A percentile compares a stretch with the other conserved stretches of the same genome.
phyloP scores from a whole-genome alignment of 53 echinoderm and acorn worm species.

The Holothuria leucospilota region DNA sequence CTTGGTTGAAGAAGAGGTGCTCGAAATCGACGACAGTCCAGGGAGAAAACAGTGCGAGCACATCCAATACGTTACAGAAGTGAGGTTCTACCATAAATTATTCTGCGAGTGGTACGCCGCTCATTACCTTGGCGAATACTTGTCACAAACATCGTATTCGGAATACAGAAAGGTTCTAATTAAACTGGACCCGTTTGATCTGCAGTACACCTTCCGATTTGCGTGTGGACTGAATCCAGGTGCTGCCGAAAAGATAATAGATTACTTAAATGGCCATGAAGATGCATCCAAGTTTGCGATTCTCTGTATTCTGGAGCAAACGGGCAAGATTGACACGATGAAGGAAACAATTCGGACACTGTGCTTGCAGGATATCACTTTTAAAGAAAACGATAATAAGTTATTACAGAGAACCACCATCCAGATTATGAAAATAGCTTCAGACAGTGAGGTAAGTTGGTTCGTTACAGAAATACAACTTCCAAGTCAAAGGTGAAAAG shows the following conservation, averaged over 20 bases:
- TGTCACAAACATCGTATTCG: neutral
- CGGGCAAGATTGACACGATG: neutral
- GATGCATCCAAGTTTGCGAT: neutral
- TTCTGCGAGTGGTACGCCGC: conserved; percentile 35
- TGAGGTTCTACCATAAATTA: neutral
- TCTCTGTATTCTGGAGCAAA: neutral
- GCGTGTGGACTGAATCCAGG: no score
- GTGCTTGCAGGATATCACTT: neutral
- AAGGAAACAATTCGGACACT: neutral
- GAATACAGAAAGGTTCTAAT: no score
- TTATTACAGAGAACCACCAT: neutral
- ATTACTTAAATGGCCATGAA: neutral
- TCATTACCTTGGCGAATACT: neutral
- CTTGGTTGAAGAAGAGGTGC: neutral
- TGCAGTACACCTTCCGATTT: no score
- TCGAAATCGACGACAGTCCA: no score
- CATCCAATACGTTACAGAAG: neutral
- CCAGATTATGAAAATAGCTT: neutral
- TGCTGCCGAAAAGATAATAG: no score
- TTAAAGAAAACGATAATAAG: neutral
- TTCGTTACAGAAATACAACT: no score
- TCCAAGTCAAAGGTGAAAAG: no score
- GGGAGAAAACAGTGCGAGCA: neutral
- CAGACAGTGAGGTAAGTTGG: no score
- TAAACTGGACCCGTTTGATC: no score